Evolutionary conservation across 2,888 invertebrate genomes (phyloP), one percentile per base, ranked within the genome.

Genomic region (Lasioglossum marginatum): DNA sequence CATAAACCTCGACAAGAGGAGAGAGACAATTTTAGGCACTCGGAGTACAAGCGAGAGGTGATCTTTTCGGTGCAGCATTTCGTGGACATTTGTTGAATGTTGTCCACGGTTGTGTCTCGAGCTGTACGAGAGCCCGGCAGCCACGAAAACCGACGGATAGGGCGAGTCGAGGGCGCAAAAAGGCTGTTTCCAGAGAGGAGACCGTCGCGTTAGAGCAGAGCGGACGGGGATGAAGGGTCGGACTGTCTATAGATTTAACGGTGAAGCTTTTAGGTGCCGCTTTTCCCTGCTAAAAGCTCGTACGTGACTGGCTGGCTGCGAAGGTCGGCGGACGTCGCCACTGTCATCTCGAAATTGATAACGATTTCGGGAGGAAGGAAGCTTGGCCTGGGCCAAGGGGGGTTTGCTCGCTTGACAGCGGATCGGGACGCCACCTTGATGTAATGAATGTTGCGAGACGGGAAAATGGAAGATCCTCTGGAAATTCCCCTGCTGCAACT

Each of bases 241-340:
- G 45, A 4, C 77, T 37, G 48, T 66, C 77, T 79, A 80, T 87
- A 60, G 81, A 82, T 87, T 87, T 83, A 71, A 75, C 73, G 48
- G 78, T 73, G 60, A 76, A 86, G 83, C 86, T 86, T 87, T 89
- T 80, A 81, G 76, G 76, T 83, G 82, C 86, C 79, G 85, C 71
- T 34, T 80, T 88, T 84, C 74, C 71, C n/a, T 31, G 77, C 83
- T 89, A 86, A 88, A 88, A 91, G 84, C 81, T 77, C 72, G 79
- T 83, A 87, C 87, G 85, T 79, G 74, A 70, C 52, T 63, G 27
- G 34, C 77, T 71, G 43, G 68, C 19, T 37, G 27, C 43, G 4
- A 27, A 70, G 45, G 82, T 0, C n/a, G 79, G 82, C 81, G 77
- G 78, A 60, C 77, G 77, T 78, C 34, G 37, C 14, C 40, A n/a